Percentiles rank a stretch among this genome's conserved stretches.
phyloP scores from a whole-genome alignment of 2,113 vertebrate genomes.

The Crotalus tigris region DNA sequence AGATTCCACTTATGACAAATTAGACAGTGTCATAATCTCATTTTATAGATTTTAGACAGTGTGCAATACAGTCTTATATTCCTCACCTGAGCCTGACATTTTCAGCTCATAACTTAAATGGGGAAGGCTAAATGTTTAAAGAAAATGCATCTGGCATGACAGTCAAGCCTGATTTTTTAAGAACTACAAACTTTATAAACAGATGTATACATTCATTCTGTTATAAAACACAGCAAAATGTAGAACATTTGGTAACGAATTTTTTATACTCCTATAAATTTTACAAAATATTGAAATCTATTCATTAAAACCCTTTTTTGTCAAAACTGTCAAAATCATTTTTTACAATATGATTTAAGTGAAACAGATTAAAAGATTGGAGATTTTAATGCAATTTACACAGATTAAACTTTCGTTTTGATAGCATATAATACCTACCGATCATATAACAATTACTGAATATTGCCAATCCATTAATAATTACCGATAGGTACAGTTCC shows the following conservation, averaged over 20 bases:
- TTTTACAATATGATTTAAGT: background rate
- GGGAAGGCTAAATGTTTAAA: background rate
- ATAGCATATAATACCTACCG: background rate
- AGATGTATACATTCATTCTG: background rate
- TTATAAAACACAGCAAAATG: background rate
- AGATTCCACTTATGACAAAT: too few species aligned
- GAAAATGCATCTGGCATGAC: background rate
- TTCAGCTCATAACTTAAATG: background rate
- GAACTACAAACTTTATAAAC: background rate
- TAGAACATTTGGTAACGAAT: too few species aligned
- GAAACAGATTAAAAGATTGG: background rate
- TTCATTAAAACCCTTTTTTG: background rate
- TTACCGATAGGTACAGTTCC: background rate
- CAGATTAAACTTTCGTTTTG: background rate
- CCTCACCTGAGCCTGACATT: background rate
- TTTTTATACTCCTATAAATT: too few species aligned
- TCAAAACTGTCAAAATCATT: background rate
- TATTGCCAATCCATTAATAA: background rate
- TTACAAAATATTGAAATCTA: too few species aligned
- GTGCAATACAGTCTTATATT: background rate
- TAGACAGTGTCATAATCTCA: too few species aligned
- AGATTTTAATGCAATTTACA: background rate
- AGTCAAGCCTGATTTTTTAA: background rate
- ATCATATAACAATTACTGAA: background rate
- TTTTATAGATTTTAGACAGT: background rate